Percentiles rank a stretch among this genome's conserved stretches.
Conservation (phyloP, 2,113 vertebrate species). For the Phainopepla nitens region DNA sequence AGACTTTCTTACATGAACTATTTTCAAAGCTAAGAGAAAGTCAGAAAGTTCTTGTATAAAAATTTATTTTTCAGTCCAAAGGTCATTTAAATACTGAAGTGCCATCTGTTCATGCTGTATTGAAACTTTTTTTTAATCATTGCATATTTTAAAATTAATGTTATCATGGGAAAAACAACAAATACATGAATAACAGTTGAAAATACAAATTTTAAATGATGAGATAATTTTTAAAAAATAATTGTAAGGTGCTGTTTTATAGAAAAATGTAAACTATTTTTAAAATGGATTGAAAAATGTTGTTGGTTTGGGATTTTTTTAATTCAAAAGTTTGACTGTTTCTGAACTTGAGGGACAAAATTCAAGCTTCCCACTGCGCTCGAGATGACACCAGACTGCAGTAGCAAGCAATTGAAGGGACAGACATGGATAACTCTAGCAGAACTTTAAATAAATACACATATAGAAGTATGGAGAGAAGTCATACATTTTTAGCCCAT, state of each 20-base stretch:
- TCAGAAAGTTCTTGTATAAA: background rate
- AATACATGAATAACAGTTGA: background rate
- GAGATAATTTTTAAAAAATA: background rate
- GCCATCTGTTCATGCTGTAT: slow-evolving; percentile 10
- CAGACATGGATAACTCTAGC: background rate
- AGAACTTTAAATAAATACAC: background rate
- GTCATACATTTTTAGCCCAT: background rate
- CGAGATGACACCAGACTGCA: background rate
- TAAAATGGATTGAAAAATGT: background rate
- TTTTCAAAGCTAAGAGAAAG: background rate
- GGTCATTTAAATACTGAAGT: background rate
- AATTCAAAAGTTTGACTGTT: background rate
- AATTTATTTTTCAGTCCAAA: background rate
- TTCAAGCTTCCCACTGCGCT: background rate
- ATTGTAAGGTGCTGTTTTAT: background rate
- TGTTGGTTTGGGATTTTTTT: background rate
- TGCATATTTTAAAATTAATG: background rate
- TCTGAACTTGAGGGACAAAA: background rate
- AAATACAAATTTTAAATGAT: background rate
- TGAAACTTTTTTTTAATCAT: background rate
- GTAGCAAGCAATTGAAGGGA: background rate
- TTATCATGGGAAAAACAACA: background rate
- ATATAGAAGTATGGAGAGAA: background rate
- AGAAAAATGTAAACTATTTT: background rate
- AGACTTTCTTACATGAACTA: background rate